These are phyloP conservation scores for Eupithecia exiguata DNA, from an alignment of 2,888 invertebrate species.

Conservation along the genomic window DNA sequence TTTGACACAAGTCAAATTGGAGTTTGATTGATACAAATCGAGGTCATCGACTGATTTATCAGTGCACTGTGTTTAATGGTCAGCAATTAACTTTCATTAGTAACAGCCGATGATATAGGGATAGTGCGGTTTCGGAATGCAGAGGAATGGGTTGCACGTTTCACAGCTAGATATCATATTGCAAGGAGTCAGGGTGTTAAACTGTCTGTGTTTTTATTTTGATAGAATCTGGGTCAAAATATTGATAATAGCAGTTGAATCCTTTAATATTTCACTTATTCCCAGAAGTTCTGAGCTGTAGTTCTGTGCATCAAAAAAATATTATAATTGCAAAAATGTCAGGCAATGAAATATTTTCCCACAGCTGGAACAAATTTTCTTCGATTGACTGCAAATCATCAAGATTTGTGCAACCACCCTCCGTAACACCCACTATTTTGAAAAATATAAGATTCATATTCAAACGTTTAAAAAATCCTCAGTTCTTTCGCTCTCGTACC, in stretches of 20 bases:
- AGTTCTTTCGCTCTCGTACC: background rate
- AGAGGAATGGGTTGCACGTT: slow-evolving; percentile 21
- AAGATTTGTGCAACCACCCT: background rate
- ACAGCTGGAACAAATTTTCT: background rate
- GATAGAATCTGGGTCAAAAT: background rate
- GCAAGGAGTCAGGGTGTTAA: slow-evolving; percentile 10
- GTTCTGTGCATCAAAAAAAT: no score
- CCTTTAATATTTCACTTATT: background rate
- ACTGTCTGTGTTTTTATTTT: background rate
- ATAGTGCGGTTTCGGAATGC: slow-evolving; percentile 23
- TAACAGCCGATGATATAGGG: slow-evolving; percentile 39
- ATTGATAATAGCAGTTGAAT: background rate
- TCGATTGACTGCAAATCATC: background rate
- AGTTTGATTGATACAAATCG: slow-evolving; percentile 80
- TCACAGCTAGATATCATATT: slow-evolving; percentile 5
- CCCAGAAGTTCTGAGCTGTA: no score
- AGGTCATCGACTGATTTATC: slow-evolving; percentile 79
- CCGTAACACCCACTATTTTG: background rate
- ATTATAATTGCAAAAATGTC: no score
- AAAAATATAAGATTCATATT: background rate
- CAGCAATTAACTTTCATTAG: slow-evolving; percentile 65
- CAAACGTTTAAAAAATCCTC: background rate
- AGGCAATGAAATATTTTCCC: no score
- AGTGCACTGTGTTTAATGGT: slow-evolving; percentile 58
- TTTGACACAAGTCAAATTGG: slow-evolving; percentile 80